Evolutionary conservation across 1,140 invertebrate species (phyloP).

Genomic region (Sminthurides bifidus): DNA sequence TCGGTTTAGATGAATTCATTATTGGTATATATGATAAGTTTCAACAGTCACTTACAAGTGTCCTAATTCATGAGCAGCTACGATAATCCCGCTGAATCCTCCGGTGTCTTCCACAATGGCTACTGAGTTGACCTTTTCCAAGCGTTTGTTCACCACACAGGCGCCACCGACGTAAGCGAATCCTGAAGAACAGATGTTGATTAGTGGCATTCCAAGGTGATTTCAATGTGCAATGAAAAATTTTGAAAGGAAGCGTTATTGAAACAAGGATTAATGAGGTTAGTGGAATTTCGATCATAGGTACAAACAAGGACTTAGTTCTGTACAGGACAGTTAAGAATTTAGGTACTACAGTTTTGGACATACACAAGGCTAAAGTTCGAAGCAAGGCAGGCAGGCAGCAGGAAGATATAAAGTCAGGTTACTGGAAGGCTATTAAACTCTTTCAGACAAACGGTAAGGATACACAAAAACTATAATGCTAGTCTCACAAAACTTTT

Average conservation of each 20-base stretch:
- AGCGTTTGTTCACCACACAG: conserved; percentile 85
- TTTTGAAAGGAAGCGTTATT: background rate
- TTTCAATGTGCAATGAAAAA: background rate
- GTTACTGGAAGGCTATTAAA: too few species aligned
- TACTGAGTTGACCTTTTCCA: conserved; percentile 91
- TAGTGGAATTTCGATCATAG: too few species aligned
- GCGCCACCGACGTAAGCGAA: conserved; percentile 92
- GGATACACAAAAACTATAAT: too few species aligned
- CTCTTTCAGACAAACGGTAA: too few species aligned
- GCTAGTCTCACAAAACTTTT: too few species aligned
- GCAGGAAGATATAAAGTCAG: too few species aligned
- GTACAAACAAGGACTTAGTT: too few species aligned
- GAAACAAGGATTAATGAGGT: too few species aligned
- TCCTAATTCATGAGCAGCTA: conserved; percentile 90
- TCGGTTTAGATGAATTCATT: background rate
- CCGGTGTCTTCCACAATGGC: conserved; percentile 93
- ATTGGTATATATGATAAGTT: background rate
- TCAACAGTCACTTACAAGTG: conserved; percentile 67
- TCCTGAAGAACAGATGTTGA: too few species aligned
- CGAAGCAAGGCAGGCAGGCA: background rate
- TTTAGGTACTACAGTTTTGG: too few species aligned
- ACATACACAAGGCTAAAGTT: too few species aligned
- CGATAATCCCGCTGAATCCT: conserved; percentile 90
- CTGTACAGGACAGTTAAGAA: background rate
- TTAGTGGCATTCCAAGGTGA: background rate